Base-by-base conservation (phyloP, 2,888 invertebrate species). In the Xestoiulus laeticollis region DNA sequence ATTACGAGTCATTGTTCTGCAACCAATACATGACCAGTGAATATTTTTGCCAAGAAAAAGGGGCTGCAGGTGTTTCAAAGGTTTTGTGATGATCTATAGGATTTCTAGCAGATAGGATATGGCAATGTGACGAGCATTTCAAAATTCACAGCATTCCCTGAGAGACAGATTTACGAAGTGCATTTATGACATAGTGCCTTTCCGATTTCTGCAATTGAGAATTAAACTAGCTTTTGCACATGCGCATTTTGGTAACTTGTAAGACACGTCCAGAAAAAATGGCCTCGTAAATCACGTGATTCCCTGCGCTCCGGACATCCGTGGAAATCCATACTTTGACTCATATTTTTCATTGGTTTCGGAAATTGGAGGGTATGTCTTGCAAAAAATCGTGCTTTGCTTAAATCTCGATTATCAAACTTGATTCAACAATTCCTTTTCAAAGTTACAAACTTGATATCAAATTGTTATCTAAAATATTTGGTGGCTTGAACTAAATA, bases 291-390 rank as follows among this genome's bases (percentile, higher is more conserved):
- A 78, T 78, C 30, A 78, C 78, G 78, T 78, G 78, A 78, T 78
- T 78, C 78, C 78, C 78, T 78, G 78, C 78, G 78, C 78, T 78
- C 78, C 78, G 78, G 78, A 78, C 78, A 78, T 78, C 78, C 78
- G 30, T 30, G 78, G 30, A 78, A 78, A 78, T 78, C 16, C 78
- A 78, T 78, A 26, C 78, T 78, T 16, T 30, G 30, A 16, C 78
- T 78, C 30, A 30, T 30, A 30, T 78, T 78, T 78, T 32, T 78
- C 78, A 78, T 78, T 78, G 78, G 78, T 78, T 78, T 78, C 78
- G 78, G 78, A 78, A 78, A 78, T 78, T 32, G 30, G 30, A 30
- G 78, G 5, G 38, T 78, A 32, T 78, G 30, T 30, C 78, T 30
- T 68, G 10, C 14, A 26, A 16, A 26, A 68, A 68, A 59, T 68